phyloP scores from a whole-genome alignment of 2,797 vertebrate species.

The Acrossocheilus fasciatus region DNA sequence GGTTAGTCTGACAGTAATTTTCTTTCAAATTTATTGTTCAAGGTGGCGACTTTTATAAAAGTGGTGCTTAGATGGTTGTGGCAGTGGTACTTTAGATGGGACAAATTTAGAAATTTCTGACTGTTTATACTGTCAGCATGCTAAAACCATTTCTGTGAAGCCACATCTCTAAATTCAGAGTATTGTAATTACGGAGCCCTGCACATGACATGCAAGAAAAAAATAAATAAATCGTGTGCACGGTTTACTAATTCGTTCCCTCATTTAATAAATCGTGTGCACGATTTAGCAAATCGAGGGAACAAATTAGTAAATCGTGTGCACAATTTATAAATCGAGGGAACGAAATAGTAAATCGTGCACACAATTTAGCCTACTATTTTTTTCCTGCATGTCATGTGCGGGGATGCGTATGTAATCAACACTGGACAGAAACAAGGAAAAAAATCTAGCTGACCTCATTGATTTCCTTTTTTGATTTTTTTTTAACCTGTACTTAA shows the following conservation, averaged over 20 bases:
- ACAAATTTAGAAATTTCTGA: neutral
- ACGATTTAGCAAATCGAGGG: too few relatives aligned
- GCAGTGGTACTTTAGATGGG: neutral
- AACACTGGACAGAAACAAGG: neutral
- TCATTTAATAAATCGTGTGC: too few relatives aligned
- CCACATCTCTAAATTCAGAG: neutral
- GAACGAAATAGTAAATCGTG: too few relatives aligned
- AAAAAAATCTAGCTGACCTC: neutral
- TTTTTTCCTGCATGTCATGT: too few relatives aligned
- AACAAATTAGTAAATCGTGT: too few relatives aligned
- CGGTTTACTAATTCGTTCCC: too few relatives aligned
- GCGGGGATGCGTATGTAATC: neutral
- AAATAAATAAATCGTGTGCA: too few relatives aligned
- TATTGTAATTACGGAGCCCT: neutral
- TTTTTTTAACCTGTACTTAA: neutral
- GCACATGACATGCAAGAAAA: too few relatives aligned
- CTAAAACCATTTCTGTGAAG: neutral
- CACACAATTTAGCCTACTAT: too few relatives aligned
- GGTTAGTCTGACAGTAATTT: slow-evolving; percentile 21
- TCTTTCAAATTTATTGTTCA: neutral
- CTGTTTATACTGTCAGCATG: neutral
- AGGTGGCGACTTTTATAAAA: neutral
- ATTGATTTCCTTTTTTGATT: neutral
- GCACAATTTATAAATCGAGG: too few relatives aligned
- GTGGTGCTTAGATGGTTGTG: neutral